phyloP scores from a whole-genome alignment of 2,888 invertebrate genomes.

The Polyommatus iphigenia region DNA sequence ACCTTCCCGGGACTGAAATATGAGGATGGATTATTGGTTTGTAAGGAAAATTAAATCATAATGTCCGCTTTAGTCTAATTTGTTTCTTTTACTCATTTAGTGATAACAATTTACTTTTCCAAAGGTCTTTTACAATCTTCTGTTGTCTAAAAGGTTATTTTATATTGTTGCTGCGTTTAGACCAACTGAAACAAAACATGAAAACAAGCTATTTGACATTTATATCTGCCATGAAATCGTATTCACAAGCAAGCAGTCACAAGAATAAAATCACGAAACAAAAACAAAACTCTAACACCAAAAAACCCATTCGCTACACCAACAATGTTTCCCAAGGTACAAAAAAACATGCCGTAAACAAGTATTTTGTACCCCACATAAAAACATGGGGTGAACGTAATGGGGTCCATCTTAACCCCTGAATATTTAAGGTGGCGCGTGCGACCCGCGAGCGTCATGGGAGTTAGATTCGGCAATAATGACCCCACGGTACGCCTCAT shows the following conservation, averaged over 20 bases:
- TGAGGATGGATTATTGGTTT: constrained; percentile 6
- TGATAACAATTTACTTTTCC: background rate
- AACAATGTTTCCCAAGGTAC: background rate
- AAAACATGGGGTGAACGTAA: background rate
- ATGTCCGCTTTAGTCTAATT: background rate
- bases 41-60: background rate
- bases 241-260: too few relatives aligned
- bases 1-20: background rate
- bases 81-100: background rate
- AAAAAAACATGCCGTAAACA: background rate
- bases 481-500: constrained; percentile 10
- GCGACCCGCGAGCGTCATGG: constrained; percentile 8
- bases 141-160: too few relatives aligned
- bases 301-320: background rate
- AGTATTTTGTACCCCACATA: background rate
- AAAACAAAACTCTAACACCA: background rate
- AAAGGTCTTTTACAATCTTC: background rate
- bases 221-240: too few relatives aligned
- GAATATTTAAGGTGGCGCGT: constrained; percentile 11
- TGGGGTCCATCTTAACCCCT: background rate
- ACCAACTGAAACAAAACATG: too few relatives aligned
- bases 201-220: too few relatives aligned
- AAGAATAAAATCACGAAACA: background rate
- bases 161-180: too few relatives aligned
- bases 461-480: constrained; percentile 21